These are phyloP conservation scores for Leucosticte australis DNA, from an alignment of 2,113 vertebrate species.

Conservation along the genomic window DNA sequence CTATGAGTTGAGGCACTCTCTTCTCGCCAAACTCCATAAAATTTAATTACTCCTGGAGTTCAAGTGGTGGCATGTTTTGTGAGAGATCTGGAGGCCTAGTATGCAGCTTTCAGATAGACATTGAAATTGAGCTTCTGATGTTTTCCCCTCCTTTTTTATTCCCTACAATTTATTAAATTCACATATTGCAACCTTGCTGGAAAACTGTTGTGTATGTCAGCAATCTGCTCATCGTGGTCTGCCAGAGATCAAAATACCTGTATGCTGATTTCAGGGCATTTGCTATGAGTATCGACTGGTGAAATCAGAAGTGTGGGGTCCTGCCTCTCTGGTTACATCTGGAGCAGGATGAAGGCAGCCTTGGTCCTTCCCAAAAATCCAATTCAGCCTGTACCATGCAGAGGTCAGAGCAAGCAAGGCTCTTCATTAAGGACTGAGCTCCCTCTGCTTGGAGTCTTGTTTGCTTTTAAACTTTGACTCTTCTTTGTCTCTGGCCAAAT, in stretches of 20 bases:
- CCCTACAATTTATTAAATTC: background rate
- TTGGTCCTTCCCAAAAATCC: background rate
- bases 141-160: background rate
- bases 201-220: background rate
- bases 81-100: constrained; percentile 39
- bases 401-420: background rate
- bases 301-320: background rate
- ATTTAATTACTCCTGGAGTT: constrained; percentile 56
- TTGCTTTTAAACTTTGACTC: background rate
- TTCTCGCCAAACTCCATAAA: constrained; percentile 44
- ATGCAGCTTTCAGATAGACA: constrained; percentile 23
- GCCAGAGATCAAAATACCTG: background rate
- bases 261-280: background rate
- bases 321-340: fast-evolving
- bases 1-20: constrained; percentile 8
- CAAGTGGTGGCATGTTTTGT: constrained; percentile 54
- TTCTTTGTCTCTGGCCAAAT: background rate
- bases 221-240: background rate
- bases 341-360: background rate
- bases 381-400: background rate
- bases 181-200: background rate
- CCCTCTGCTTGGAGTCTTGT: background rate
- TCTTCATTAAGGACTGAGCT: background rate
- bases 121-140: background rate
- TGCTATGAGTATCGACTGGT: background rate